phyloP scores from a whole-genome alignment of 2,888 invertebrate species.

The Galerucella calmariensis region DNA sequence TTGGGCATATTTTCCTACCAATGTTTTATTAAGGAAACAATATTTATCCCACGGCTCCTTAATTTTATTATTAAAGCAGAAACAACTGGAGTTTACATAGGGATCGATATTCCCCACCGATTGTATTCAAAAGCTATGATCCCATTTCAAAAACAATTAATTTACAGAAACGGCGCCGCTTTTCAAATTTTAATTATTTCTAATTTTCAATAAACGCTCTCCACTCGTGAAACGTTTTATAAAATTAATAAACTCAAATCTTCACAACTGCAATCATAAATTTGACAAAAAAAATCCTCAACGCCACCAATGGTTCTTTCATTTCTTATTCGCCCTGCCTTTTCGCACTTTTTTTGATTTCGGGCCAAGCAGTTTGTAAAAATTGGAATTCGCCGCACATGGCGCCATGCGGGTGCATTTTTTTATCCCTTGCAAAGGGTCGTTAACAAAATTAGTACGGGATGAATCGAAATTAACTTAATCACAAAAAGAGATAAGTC shows the following conservation, averaged over 20 bases:
- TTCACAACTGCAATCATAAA: neutral
- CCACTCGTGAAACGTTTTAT: neutral
- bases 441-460: conserved; percentile 26
- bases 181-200: neutral
- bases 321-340: conserved; percentile 11
- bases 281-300: neutral
- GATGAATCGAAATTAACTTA: conserved; percentile 14
- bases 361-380: conserved; percentile 29
- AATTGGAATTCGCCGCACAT: conserved; percentile 50
- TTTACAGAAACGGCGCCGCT: no score
- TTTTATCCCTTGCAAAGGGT: conserved; percentile 22
- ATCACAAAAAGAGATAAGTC: conserved; percentile 12
- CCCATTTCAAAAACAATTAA: no score
- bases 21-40: no score
- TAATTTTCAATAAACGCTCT: no score
- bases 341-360: conserved; percentile 34
- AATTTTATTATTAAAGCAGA: no score
- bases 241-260: neutral
- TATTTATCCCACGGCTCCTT: no score
- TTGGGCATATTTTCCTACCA: no score
- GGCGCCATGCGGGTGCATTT: conserved; percentile 43
- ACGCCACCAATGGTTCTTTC: neutral
- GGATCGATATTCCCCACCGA: no score
- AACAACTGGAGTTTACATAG: no score
- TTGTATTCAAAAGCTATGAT: no score